phyloP scores from a whole-genome alignment of 2,797 vertebrate genomes.

The Uromys caudimaculatus region DNA sequence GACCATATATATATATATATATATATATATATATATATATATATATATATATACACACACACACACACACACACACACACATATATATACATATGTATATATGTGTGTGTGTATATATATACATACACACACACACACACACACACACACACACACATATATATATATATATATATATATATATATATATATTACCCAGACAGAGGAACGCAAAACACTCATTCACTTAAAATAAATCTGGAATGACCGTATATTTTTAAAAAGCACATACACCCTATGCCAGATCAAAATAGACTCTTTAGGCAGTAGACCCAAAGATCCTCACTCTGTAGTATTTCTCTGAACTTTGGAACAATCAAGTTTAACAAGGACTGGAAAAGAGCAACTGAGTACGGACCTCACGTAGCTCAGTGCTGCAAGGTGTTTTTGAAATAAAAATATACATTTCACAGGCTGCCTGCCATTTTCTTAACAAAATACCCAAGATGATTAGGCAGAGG shows the following conservation, averaged over 20 bases:
- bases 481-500: conserved; percentile 16
- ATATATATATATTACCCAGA: too few relatives aligned
- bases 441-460: conserved; percentile 34
- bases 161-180: too few relatives aligned
- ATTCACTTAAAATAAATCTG: background rate
- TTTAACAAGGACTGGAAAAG: background rate
- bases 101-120: too few relatives aligned
- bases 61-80: too few relatives aligned
- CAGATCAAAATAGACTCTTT: background rate
- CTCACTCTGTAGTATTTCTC: background rate
- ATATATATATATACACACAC: too few relatives aligned
- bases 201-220: background rate
- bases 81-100: too few relatives aligned
- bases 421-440: background rate
- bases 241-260: background rate
- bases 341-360: background rate
- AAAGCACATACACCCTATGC: background rate
- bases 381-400: background rate
- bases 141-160: too few relatives aligned
- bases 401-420: background rate
- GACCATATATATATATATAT: background rate
- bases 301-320: background rate
- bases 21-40: too few relatives aligned
- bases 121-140: too few relatives aligned
- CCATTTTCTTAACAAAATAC: conserved; percentile 57